phyloP scores from a whole-genome alignment of 2,888 invertebrate genomes.

The Orgyia antiqua region DNA sequence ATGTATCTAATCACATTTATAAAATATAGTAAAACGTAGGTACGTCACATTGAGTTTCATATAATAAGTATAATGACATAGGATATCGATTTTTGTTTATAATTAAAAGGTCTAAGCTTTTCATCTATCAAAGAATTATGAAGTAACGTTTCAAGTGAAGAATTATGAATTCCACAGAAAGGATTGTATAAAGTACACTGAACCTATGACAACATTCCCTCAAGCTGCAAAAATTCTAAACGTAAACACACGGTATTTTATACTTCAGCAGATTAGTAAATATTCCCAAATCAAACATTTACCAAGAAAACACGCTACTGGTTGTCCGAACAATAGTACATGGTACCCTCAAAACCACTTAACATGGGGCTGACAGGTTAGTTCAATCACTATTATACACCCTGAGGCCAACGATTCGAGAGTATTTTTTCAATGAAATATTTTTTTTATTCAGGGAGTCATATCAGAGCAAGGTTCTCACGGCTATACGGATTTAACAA shows the following conservation, averaged over 20 bases:
- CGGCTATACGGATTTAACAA: constrained; percentile 38
- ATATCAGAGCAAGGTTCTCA: constrained; percentile 55
- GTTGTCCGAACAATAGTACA: constrained; percentile 63
- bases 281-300: constrained; percentile 72
- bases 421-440: constrained; percentile 53
- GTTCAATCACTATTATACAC: constrained; percentile 73
- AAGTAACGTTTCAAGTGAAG: no score
- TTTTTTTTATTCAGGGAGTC: constrained; percentile 56
- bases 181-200: constrained; percentile 29
- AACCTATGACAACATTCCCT: constrained; percentile 47
- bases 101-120: no score
- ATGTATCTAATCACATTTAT: no score
- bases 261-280: constrained; percentile 59
- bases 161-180: constrained; percentile 14
- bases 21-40: no score
- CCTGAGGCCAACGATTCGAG: constrained; percentile 65
- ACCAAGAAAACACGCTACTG: constrained; percentile 74
- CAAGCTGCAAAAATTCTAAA: constrained; percentile 46
- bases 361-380: constrained; percentile 78
- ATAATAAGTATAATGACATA: no score
- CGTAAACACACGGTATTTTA: constrained; percentile 49
- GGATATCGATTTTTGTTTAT: no score
- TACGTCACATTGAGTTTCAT: no score
- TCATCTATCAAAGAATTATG: no score
- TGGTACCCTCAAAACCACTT: constrained; percentile 72